These are phyloP conservation scores for Diloba caeruleocephala DNA, from an alignment of 2,888 invertebrate genomes.

Conservation along the genomic window DNA sequence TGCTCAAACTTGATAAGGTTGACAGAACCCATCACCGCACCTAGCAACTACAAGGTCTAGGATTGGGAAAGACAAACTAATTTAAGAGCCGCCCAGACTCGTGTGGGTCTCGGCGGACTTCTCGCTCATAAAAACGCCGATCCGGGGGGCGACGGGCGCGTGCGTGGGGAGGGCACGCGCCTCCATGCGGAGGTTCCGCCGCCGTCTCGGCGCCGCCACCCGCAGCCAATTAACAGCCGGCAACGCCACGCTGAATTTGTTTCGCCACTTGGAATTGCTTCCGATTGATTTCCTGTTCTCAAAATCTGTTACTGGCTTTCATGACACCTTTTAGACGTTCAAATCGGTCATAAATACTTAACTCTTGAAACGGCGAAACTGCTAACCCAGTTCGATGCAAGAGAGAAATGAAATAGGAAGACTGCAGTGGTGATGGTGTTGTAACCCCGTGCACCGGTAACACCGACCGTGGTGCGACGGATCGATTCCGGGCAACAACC, in stretches of 20 bases:
- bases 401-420: slow-evolving; percentile 48
- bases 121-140: slow-evolving; percentile 84
- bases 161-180: slow-evolving; percentile 73
- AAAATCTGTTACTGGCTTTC: slow-evolving; percentile 63
- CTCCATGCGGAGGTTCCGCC: slow-evolving; percentile 88
- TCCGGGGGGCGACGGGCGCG: slow-evolving; percentile 77
- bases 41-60: slow-evolving; percentile 68
- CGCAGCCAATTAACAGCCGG: slow-evolving; percentile 88
- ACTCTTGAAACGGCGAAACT: slow-evolving; percentile 43
- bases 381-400: slow-evolving; percentile 50
- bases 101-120: slow-evolving; percentile 78
- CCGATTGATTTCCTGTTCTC: slow-evolving; percentile 85
- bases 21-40: slow-evolving; percentile 46
- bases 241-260: slow-evolving; percentile 86
- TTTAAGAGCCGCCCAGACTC: slow-evolving; percentile 81
- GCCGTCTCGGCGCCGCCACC: slow-evolving; percentile 89
- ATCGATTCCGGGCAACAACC: slow-evolving; percentile 88
- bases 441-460: slow-evolving; percentile 82
- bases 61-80: slow-evolving; percentile 75
- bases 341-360: slow-evolving; percentile 27
- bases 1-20: neutral
- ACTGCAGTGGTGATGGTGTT: slow-evolving; percentile 75
- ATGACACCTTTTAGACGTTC: slow-evolving; percentile 53
- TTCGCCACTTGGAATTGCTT: slow-evolving; percentile 85
- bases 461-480: slow-evolving; percentile 74